These are phyloP conservation scores for Thalassarche chlororhynchos DNA, from an alignment of 2,113 vertebrate species.

Conservation along the genomic window DNA sequence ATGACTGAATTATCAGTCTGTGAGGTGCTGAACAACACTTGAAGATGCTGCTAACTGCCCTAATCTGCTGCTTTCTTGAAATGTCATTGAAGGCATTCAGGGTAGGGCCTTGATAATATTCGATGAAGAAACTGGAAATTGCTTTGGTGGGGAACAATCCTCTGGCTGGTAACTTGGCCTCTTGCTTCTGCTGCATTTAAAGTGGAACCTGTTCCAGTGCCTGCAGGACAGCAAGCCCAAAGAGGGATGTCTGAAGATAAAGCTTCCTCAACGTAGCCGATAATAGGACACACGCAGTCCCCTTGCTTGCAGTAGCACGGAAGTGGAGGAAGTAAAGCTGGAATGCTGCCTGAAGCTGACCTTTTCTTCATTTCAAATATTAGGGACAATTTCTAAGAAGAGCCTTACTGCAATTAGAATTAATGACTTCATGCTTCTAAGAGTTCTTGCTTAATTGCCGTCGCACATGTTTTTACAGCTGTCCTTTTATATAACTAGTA, in stretches of 20 bases:
- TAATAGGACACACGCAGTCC: background rate
- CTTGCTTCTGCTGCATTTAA: background rate
- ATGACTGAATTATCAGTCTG: background rate
- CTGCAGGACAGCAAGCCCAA: background rate
- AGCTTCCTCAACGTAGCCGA: background rate
- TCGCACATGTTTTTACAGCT: constrained; percentile 71
- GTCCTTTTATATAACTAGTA: constrained; percentile 50
- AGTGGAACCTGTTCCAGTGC: background rate
- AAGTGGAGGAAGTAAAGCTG: background rate
- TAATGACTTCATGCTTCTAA: constrained; percentile 39
- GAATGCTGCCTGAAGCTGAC: background rate
- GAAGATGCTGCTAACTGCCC: background rate
- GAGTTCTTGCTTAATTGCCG: constrained; percentile 37
- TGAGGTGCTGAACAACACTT: background rate
- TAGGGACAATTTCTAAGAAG: constrained; percentile 36
- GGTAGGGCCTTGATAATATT: background rate
- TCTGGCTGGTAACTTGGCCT: background rate
- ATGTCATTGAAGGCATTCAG: background rate
- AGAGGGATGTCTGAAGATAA: background rate
- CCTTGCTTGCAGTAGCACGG: background rate
- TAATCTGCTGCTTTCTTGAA: background rate
- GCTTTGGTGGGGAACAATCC: background rate
- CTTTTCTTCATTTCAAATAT: constrained; percentile 4
- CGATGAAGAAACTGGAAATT: background rate
- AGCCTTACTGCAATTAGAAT: constrained; percentile 12